Evolutionary conservation across 2,888 invertebrate genomes (phyloP).

Genomic region (Eristalis pertinax): DNA sequence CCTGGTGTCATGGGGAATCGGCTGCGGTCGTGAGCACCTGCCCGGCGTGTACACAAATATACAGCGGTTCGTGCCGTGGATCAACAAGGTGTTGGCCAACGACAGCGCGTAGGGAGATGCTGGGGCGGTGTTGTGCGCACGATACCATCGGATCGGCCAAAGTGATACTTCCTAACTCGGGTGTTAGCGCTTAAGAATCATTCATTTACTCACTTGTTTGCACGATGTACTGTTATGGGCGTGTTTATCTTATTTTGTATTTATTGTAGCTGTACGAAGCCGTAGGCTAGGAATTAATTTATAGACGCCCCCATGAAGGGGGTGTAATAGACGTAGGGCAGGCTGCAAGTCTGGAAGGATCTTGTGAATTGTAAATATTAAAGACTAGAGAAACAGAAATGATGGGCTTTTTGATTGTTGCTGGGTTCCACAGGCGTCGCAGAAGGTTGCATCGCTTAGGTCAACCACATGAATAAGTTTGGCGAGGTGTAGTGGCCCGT

Average conservation of each 20-base stretch:
- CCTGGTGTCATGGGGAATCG: slow-evolving; percentile 94
- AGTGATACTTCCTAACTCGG: slow-evolving; percentile 72
- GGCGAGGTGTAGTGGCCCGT: too few species aligned
- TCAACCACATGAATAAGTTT: too few species aligned
- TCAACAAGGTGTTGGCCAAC: slow-evolving; percentile 88
- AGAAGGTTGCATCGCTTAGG: too few species aligned
- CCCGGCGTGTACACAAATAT: slow-evolving; percentile 96
- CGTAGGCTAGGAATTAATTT: slow-evolving; percentile 26
- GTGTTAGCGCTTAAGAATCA: slow-evolving; percentile 69
- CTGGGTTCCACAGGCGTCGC: not conserved
- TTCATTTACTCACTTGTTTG: slow-evolving; percentile 12
- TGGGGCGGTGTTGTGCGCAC: slow-evolving; percentile 6
- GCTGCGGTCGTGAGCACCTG: slow-evolving; percentile 93
- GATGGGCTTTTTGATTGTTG: not conserved
- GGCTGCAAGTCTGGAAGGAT: not conserved
- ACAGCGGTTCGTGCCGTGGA: slow-evolving; percentile 95
- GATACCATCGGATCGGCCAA: slow-evolving; percentile 46
- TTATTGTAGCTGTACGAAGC: slow-evolving; percentile 50
- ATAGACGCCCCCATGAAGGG: not conserved
- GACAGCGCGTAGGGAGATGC: slow-evolving; percentile 78
- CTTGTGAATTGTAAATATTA: slow-evolving; percentile 50
- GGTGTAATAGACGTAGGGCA: slow-evolving; percentile 13
- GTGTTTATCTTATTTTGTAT: slow-evolving; percentile 42
- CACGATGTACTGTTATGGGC: slow-evolving; percentile 37
- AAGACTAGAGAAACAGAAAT: slow-evolving; percentile 12